Base-by-base conservation (phyloP, 2,113 vertebrate genomes). In the Cranoglanis bouderius region DNA sequence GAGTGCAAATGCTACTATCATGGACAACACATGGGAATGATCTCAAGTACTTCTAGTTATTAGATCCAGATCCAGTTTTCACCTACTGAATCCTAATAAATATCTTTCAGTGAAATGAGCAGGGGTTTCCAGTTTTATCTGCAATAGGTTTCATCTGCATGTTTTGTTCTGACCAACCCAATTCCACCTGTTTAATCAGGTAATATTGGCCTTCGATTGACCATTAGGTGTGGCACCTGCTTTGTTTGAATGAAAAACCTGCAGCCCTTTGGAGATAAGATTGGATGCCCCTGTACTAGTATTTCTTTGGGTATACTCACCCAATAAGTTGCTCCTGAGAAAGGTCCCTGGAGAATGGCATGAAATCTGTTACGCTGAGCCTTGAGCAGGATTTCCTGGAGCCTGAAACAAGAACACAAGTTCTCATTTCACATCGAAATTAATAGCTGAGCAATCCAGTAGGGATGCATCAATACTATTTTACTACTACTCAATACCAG, bases 281-380 rank as follows among this genome's bases (percentile, higher is more conserved):
- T 8, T 61, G 21, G 10, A 61, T 16, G 81, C 18, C 2, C 0
- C 21, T 21, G 24, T 29, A 7, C 43, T 78, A 75, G 12, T 29
- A 1, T 59, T 6, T 35, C 2, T 78, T 80, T 49, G 43, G n/a
- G 35, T 87, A 88, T 14, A 49, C 90, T 1, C 90, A 96, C 96
- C 96, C 94, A 89, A 96, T 95, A 59, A 96, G 94, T 92, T 96
- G 96, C 92, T 96, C 96, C 87, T 96, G 95, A 29, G 96, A 96
- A 38, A 96, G 94, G 87, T 96, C 95, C 91, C 95, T 95, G 81
- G 95, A 96, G 90, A 95, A 95, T 0, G 95, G 96, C 95, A 96
- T 95, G 90, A 95, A 96, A 65, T 96, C 96, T 0, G 95, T 94
- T 92, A 96, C 91, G 89, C 96, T 96, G 88, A 96, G 93, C 10